Evolutionary conservation across 1,140 invertebrate species (phyloP).

Genomic region (Drosophila ambigua): DNA sequence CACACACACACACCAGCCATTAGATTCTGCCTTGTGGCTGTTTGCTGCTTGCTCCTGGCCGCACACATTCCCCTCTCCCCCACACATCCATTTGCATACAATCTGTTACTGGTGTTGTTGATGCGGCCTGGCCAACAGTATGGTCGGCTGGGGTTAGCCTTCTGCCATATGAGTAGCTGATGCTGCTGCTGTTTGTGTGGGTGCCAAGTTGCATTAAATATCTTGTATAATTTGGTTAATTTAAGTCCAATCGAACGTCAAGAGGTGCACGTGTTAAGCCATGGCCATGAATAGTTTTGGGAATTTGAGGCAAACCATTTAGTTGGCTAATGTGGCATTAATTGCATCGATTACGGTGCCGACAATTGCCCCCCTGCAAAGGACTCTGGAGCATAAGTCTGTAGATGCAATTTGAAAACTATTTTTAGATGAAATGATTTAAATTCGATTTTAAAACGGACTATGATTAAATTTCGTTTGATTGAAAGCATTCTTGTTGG

Average conservation of each 20-base stretch:
- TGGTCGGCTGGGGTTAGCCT: slow-evolving; percentile 23
- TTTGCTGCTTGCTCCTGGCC: no score
- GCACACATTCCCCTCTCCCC: no score
- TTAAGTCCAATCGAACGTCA: slow-evolving; percentile 49
- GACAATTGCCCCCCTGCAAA: no score
- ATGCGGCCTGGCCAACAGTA: slow-evolving; percentile 31
- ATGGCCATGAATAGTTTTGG: not conserved
- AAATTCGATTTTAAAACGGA: no score
- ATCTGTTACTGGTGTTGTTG: slow-evolving; percentile 30
- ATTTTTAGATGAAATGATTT: no score
- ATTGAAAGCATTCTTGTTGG: no score
- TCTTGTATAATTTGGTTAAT: slow-evolving; percentile 62
- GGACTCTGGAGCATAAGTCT: no score
- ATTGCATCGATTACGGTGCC: not conserved
- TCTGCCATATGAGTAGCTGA: slow-evolving; percentile 7
- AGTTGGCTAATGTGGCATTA: not conserved
- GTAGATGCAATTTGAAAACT: no score
- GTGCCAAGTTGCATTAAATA: slow-evolving; percentile 56
- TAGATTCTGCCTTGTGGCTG: no score
- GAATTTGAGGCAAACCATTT: no score
- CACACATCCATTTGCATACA: slow-evolving; percentile 11
- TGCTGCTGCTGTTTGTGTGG: not conserved
- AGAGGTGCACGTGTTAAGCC: slow-evolving; percentile 1
- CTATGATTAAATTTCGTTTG: no score
- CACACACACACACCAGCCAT: not conserved